Evolutionary conservation across 2,797 vertebrate genomes (phyloP).

Genomic region (Sciurus vulgaris): DNA sequence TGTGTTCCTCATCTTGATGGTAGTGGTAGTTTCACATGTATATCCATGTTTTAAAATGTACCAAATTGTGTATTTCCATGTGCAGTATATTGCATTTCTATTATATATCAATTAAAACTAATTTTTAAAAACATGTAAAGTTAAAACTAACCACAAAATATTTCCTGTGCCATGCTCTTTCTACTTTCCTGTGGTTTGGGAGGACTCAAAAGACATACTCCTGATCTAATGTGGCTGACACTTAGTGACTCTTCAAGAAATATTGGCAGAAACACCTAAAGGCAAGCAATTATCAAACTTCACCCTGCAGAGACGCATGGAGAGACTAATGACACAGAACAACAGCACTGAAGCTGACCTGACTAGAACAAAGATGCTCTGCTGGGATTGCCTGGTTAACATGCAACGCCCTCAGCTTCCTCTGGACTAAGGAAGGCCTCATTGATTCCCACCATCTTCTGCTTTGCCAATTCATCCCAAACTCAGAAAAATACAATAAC

Average conservation of each 20-base stretch:
- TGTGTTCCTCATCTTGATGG: not conserved
- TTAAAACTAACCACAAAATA: not conserved
- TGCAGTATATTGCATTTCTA: not conserved
- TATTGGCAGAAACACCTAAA: not conserved
- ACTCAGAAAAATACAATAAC: not conserved
- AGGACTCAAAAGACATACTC: not conserved
- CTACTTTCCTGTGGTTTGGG: not conserved
- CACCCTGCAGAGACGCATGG: not conserved
- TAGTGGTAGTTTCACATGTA: not conserved
- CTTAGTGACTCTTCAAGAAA: not conserved
- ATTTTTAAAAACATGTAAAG: constrained; percentile 29
- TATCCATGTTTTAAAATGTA: not conserved
- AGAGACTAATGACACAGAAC: not conserved
- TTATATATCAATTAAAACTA: constrained; percentile 12
- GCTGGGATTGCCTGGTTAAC: not conserved
- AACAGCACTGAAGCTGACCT: not conserved
- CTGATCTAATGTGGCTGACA: not conserved
- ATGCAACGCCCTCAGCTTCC: not conserved
- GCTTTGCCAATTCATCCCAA: not conserved
- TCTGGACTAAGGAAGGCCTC: not conserved
- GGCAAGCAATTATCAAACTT: not conserved
- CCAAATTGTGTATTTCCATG: not conserved
- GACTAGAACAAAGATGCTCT: not conserved
- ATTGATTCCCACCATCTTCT: not conserved
- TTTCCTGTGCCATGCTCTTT: not conserved